phyloP scores from a whole-genome alignment of 2,797 vertebrate genomes.

The Fringilla coelebs region DNA sequence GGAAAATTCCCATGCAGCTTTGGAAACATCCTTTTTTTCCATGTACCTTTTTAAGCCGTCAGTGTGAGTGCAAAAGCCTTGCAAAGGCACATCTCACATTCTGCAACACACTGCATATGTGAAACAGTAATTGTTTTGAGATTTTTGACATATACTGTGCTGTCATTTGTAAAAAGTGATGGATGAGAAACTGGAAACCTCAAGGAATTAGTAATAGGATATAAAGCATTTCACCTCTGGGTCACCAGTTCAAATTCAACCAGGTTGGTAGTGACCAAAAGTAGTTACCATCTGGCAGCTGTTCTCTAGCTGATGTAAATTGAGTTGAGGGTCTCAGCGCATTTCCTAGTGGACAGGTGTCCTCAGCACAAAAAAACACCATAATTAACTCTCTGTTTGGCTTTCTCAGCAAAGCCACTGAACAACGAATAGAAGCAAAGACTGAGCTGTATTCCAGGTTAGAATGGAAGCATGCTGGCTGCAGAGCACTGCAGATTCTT shows the following conservation, averaged over 20 bases:
- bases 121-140: conserved; percentile 58
- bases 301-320: conserved; percentile 65
- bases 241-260: conserved; percentile 69
- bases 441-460: conserved; percentile 11
- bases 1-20: background rate
- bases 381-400: conserved; percentile 64
- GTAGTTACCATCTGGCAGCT: conserved; percentile 70
- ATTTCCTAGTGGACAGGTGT: conserved; percentile 70
- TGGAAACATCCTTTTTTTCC: background rate
- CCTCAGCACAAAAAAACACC: conserved; percentile 51
- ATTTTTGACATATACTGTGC: conserved; percentile 46
- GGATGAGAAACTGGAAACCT: conserved; percentile 69
- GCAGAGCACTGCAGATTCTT: background rate
- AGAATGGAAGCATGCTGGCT: background rate
- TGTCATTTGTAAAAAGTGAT: conserved; percentile 68
- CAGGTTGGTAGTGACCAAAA: conserved; percentile 64
- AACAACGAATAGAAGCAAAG: background rate
- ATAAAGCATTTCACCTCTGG: conserved; percentile 71
- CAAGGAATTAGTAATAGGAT: conserved; percentile 70
- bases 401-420: conserved; percentile 40
- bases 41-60: background rate
- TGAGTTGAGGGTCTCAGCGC: conserved; percentile 65
- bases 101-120: background rate
- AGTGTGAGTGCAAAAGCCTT: background rate
- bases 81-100: background rate